Evolutionary conservation across 2,113 vertebrate genomes (phyloP).

Genomic region (Melanostigma gelatinosum): DNA sequence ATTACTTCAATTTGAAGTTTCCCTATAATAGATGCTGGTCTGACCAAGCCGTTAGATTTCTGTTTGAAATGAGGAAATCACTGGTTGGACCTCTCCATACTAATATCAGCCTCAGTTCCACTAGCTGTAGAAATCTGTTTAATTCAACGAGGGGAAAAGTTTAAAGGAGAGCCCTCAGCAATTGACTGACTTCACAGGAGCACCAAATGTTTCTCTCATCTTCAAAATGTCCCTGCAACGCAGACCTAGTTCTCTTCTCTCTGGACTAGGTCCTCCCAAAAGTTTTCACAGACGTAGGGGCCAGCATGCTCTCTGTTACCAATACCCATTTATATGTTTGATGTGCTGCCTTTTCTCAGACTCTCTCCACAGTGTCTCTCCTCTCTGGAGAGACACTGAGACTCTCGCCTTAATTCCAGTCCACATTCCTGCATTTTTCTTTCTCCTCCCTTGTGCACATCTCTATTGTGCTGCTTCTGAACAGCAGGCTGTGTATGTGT

Average conservation of each 20-base stretch:
- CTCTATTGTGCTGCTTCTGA: constrained; percentile 18
- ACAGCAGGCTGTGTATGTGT: constrained; percentile 21
- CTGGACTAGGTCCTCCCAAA: constrained; percentile 41
- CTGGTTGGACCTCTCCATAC: background rate
- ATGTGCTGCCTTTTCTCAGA: constrained; percentile 33
- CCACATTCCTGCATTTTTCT: constrained; percentile 20
- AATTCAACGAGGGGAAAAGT: constrained; percentile 10
- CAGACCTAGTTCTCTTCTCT: constrained; percentile 45
- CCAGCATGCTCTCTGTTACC: constrained; percentile 44
- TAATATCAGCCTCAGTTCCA: constrained; percentile 1
- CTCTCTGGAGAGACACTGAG: no score
- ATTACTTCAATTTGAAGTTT: background rate
- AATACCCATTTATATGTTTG: constrained; percentile 36
- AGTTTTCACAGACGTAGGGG: constrained; percentile 37
- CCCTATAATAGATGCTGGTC: background rate
- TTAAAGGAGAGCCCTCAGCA: constrained; percentile 49
- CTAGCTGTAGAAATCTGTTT: constrained; percentile 22
- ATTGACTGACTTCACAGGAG: constrained; percentile 32
- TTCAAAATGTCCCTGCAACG: constrained; percentile 49
- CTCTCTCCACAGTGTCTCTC: background rate
- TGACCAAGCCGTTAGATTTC: background rate
- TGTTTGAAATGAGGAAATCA: constrained; percentile 39
- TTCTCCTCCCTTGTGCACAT: background rate
- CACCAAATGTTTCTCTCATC: constrained; percentile 52
- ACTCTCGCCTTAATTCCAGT: constrained; percentile 23